Percentiles rank a stretch among this genome's conserved stretches.
Conservation (phyloP, 2,797 vertebrate genomes). For the Cygnus olor region DNA sequence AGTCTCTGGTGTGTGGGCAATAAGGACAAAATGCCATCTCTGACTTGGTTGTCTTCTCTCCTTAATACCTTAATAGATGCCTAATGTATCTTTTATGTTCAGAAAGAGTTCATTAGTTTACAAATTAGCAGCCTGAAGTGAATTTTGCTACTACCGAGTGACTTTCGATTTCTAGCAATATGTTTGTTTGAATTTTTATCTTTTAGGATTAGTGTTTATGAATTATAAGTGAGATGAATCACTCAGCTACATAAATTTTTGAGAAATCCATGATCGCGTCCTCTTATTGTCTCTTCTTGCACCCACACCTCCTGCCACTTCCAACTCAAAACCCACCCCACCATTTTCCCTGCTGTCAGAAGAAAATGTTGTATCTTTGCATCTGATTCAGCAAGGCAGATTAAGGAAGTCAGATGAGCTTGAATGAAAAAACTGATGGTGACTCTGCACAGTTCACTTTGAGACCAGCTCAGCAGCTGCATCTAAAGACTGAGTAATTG, state of each 20-base stretch:
- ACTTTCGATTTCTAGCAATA: constrained; percentile 32
- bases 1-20: neutral
- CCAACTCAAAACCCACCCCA: neutral
- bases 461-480: neutral
- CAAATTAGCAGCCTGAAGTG: constrained; percentile 56
- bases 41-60: neutral
- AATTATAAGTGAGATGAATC: neutral
- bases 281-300: neutral
- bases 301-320: neutral
- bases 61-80: constrained; percentile 21
- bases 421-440: neutral
- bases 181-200: neutral
- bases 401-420: constrained; percentile 21
- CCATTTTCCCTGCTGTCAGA: neutral
- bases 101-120: constrained; percentile 43
- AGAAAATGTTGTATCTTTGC: neutral
- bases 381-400: neutral
- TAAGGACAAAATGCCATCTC: neutral
- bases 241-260: neutral
- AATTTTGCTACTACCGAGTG: constrained; percentile 29
- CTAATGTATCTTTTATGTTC: constrained; percentile 33
- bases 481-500: neutral
- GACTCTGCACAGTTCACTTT: neutral
- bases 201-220: neutral
- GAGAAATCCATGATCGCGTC: neutral